These are phyloP conservation scores for Haliaeetus leucogaster DNA, from an alignment of 2,113 vertebrate genomes.

Conservation along the genomic window DNA sequence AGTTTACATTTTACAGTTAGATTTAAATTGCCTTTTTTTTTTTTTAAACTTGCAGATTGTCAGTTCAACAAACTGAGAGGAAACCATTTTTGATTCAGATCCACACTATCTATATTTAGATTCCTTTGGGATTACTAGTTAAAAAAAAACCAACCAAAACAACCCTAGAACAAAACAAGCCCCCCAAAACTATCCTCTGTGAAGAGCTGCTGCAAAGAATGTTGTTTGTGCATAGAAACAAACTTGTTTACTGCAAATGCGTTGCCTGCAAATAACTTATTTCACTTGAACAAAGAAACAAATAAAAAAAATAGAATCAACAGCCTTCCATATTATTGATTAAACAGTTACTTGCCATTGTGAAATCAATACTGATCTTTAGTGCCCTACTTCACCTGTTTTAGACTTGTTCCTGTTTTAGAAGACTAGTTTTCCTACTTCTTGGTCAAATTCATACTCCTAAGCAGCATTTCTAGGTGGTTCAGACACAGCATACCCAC, in stretches of 20 bases:
- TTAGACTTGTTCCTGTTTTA: background rate
- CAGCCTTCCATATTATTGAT: background rate
- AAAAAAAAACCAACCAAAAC: background rate
- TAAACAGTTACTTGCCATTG: background rate
- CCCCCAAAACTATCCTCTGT: background rate
- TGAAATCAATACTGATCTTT: background rate
- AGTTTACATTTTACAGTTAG: background rate
- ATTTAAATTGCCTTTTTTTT: background rate
- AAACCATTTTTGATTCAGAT: background rate
- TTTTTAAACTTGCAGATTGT: background rate
- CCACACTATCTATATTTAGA: background rate
- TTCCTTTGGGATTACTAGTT: background rate
- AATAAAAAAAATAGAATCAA: background rate
- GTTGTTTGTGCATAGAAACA: background rate
- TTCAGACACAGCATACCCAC: background rate
- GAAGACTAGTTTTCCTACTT: background rate
- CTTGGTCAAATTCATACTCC: background rate
- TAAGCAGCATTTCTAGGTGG: background rate
- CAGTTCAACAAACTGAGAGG: background rate
- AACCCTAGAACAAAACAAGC: background rate
- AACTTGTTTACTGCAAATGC: background rate
- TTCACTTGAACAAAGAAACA: background rate
- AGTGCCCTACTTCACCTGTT: background rate
- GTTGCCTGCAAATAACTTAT: background rate
- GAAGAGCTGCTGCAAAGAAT: background rate